These are phyloP conservation scores for Arctocebus calabarensis DNA, from an alignment of 2,797 vertebrate species.

Conservation along the genomic window DNA sequence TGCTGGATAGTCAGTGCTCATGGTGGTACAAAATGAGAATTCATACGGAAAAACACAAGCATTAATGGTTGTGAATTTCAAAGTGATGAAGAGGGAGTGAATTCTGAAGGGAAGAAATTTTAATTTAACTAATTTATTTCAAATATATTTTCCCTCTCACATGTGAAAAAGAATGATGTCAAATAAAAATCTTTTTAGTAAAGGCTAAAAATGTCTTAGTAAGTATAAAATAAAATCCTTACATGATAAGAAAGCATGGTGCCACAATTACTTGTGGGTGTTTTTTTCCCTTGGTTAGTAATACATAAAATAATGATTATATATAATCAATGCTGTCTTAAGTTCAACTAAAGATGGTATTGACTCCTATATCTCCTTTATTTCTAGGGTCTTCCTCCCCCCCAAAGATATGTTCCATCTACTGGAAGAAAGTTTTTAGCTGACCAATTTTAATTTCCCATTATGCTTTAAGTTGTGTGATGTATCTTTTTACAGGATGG, in stretches of 20 bases:
- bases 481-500: not conserved
- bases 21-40: not conserved
- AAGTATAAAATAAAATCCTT: not conserved
- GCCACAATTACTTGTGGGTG: not conserved
- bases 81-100: not conserved
- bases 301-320: not conserved
- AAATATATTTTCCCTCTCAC: not conserved
- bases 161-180: not conserved
- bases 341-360: not conserved
- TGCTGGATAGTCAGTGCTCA: not conserved
- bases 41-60: not conserved
- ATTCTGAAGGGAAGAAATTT: not conserved
- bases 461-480: not conserved
- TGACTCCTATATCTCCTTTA: not conserved
- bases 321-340: not conserved
- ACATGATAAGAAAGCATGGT: not conserved
- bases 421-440: not conserved
- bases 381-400: not conserved
- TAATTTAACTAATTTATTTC: not conserved
- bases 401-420: not conserved
- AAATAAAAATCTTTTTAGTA: not conserved
- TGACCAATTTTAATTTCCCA: not conserved
- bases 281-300: not conserved
- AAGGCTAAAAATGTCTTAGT: not conserved
- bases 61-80: not conserved